Conservation (phyloP, 1,140 invertebrate genomes). For the Danaus melanippus region DNA sequence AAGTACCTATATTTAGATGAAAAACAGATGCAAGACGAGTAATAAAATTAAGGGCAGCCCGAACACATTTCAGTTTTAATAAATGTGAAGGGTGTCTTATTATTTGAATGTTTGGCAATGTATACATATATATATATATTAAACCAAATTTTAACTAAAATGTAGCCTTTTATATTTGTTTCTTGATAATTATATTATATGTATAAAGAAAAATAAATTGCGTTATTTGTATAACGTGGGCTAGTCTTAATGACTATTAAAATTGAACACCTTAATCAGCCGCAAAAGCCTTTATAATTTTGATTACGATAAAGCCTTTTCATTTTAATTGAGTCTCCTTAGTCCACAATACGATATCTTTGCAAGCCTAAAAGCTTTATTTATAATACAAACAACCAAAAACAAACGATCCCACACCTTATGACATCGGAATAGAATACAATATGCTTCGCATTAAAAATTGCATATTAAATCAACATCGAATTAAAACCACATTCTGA, state of each 20-base stretch:
- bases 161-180: too few relatives aligned
- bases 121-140: too few relatives aligned
- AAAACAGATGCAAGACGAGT: too few relatives aligned
- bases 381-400: conserved; percentile 24
- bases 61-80: too few relatives aligned
- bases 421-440: conserved; percentile 1
- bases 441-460: conserved; percentile 7
- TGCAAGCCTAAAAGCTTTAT: conserved; percentile 48
- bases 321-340: conserved; percentile 52
- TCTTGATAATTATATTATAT: too few relatives aligned
- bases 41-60: too few relatives aligned
- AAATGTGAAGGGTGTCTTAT: too few relatives aligned
- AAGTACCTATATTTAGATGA: too few relatives aligned
- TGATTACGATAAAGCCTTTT: conserved; percentile 45
- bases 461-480: conserved; percentile 12
- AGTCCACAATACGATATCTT: conserved; percentile 39
- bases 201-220: too few relatives aligned
- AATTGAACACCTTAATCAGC: conserved; percentile 27
- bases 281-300: conserved; percentile 19
- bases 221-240: too few relatives aligned
- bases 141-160: too few relatives aligned
- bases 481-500: conserved; percentile 21
- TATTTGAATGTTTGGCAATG: too few relatives aligned
- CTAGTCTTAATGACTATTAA: conserved; percentile 15
- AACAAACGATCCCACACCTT: conserved; percentile 19